Conservation (phyloP, 2,888 invertebrate species). For the Metopia argyrocephala region DNA sequence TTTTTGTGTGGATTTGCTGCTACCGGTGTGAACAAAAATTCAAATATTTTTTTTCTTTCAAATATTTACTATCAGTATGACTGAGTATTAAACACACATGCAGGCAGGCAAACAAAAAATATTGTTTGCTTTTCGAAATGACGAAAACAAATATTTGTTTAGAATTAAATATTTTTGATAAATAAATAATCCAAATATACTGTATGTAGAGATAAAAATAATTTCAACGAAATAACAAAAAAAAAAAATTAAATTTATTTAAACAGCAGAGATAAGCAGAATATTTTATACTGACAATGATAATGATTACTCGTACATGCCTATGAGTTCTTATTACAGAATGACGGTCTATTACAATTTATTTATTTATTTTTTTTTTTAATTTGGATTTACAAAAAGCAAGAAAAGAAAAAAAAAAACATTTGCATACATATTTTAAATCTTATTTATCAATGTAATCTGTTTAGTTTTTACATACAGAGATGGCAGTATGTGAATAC, state of each 20-base stretch:
- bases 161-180: conserved; percentile 45
- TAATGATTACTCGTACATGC: too few species aligned
- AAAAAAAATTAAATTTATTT: too few species aligned
- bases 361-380: background rate
- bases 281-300: too few species aligned
- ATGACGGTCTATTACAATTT: background rate
- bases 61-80: conserved; percentile 24
- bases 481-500: too few species aligned
- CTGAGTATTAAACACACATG: conserved; percentile 16
- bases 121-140: conserved; percentile 11
- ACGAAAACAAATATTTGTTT: conserved; percentile 39
- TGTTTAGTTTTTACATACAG: background rate
- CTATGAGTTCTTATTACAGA: background rate
- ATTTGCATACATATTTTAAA: conserved; percentile 13
- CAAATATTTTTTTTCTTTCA: background rate
- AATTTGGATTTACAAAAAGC: conserved; percentile 5
- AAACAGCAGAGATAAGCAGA: too few species aligned
- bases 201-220: too few species aligned
- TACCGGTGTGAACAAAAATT: background rate
- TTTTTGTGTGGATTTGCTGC: background rate
- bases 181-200: conserved; percentile 32
- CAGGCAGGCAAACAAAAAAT: conserved; percentile 16
- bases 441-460: background rate
- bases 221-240: too few species aligned
- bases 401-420: conserved; percentile 3